Evolutionary conservation across 2,888 invertebrate species (phyloP).

Genomic region (Trachelus tabidus): DNA sequence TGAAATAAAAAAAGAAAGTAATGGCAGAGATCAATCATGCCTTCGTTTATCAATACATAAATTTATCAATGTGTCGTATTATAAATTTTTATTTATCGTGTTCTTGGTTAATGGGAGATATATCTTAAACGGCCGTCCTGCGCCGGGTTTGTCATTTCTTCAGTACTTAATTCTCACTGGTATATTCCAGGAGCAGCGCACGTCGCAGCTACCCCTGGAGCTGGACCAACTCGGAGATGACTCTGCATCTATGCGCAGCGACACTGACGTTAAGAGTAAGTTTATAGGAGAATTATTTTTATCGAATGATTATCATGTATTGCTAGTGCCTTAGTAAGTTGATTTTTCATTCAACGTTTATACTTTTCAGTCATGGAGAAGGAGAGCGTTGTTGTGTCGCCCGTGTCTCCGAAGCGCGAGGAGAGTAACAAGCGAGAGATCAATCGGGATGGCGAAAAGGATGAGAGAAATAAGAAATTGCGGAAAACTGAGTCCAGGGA

Average conservation of each 20-base stretch:
- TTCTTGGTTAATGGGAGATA: not conserved
- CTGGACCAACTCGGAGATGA: conserved; percentile 84
- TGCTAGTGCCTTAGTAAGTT: not conserved
- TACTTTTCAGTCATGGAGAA: conserved; percentile 62
- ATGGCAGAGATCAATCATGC: not conserved
- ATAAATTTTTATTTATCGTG: not conserved
- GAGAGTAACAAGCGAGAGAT: conserved; percentile 64
- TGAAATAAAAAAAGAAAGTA: not conserved
- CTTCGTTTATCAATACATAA: not conserved
- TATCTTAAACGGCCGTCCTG: not conserved
- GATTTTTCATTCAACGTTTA: not conserved
- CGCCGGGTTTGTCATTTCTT: not conserved
- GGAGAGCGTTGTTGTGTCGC: conserved; percentile 60
- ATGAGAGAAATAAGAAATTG: conserved; percentile 62
- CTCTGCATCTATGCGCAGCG: conserved; percentile 85
- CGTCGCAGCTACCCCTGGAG: conserved; percentile 89
- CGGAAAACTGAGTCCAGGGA: conserved; percentile 64
- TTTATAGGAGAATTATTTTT: conserved; percentile 3
- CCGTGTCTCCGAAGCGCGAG: conserved; percentile 57
- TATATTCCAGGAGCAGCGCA: conserved; percentile 83
- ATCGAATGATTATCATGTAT: not conserved
- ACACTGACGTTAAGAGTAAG: conserved; percentile 83
- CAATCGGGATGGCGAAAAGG: conserved; percentile 61
- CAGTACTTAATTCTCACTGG: not conserved
- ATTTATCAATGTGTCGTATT: not conserved